Evolutionary conservation across 1,140 invertebrate species (phyloP), one percentile per base, ranked within the genome.

Genomic region (Ganaspis sp.): DNA sequence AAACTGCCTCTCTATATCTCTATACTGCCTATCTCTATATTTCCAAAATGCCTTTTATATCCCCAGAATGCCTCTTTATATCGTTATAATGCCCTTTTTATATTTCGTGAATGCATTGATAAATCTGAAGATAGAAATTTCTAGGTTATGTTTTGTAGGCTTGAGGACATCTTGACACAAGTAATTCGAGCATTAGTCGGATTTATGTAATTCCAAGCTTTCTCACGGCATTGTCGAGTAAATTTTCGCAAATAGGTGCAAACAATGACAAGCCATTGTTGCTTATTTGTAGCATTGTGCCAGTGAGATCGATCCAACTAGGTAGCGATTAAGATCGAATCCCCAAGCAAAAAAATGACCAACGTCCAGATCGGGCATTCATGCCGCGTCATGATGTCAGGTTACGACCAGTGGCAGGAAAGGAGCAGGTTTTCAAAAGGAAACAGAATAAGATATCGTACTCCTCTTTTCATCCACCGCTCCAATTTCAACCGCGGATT

Each of bases 261-360:
- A 64, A 64, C 54, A 64, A 64, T 64, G 54, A 64, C 21, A 21
- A 11, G 9, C 54, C 21, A 26, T 64, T 54, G 53, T 58, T 64
- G 72, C 53, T 74, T 45, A 74, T 58, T 74, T 74, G 72, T 58
- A 69, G 53, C 72, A 74, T 74, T 74, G 23, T 74, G 70, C 9
- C 49, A 38, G 29, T 58, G 12, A 37, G 15, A 73, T 26, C 53
- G 45, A 64, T 64, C 17, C 54, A 74, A 64, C 49, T 34, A 69
- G 53, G 15, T 40, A 12, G 26, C 23, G 45, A 58, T 64, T 73
- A 45, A 15, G 17, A 53, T 64, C 53, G 38, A 64, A 58, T 58
- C 29, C 15, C 17, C 23, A 21, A 49, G 12, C 5, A 45, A 72
- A 72, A 72, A 45, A 72, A 45, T 45, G 42, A 49, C 42, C 38